Evolutionary conservation across 2,888 invertebrate species (phyloP).

Genomic region (Leptinotarsa tumamoca): DNA sequence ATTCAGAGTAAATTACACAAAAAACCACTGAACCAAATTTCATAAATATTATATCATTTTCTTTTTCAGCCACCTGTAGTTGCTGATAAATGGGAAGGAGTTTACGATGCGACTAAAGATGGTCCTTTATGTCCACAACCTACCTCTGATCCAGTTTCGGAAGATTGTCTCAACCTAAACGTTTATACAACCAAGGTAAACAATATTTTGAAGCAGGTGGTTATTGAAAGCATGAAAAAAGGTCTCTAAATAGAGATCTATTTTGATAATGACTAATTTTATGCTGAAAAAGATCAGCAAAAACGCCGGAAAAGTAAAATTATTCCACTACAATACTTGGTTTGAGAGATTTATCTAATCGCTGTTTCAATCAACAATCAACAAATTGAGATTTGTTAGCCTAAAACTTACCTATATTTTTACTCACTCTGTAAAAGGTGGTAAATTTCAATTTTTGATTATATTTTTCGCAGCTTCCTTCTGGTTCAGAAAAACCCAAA

Average conservation of each 20-base stretch:
- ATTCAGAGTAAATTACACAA: no score
- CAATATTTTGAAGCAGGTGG: neutral
- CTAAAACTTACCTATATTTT: no score
- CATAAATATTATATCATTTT: no score
- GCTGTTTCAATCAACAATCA: no score
- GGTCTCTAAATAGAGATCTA: neutral
- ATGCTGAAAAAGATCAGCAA: no score
- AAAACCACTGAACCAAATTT: no score
- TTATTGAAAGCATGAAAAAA: neutral
- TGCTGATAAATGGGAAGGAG: conserved; percentile 59
- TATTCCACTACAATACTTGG: no score
- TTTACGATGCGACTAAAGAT: conserved; percentile 61
- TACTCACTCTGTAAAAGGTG: no score
- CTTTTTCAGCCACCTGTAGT: conserved; percentile 59
- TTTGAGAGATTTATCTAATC: no score
- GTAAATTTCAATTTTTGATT: neutral
- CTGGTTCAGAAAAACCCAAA: conserved; percentile 55
- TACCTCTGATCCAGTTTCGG: conserved; percentile 64
- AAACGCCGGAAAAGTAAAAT: no score
- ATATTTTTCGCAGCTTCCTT: conserved; percentile 6
- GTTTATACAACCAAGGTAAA: conserved; percentile 70
- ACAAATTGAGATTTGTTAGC: no score
- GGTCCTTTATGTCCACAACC: conserved; percentile 63
- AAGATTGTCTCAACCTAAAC: conserved; percentile 76
- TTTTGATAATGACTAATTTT: no score